Base-by-base conservation (phyloP, 2,888 invertebrate genomes). In the Drosophila buzzatii region DNA sequence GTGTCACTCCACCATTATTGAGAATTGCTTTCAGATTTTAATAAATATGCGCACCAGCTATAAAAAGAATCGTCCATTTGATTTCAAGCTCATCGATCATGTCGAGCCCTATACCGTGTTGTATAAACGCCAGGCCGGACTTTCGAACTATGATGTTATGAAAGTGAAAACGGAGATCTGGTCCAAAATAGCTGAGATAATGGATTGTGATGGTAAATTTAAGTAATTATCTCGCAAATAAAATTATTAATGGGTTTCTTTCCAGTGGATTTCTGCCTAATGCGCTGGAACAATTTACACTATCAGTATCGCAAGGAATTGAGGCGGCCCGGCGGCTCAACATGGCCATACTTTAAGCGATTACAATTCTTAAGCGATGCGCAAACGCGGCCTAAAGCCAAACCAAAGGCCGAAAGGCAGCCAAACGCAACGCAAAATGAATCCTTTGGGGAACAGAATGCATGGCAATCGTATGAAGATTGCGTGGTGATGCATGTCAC, bases 51-150 rank as follows among this genome's bases (percentile, higher is more conserved):
- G 86, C 56, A 91, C 91, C 12, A 91, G 92, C 27, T 91, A 91
- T 60, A 92, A 91, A 62, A 91, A 91, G 59, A 89, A 91, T 58
- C 83, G 91, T 14, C 91, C 92, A 0, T 91, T 91, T 37, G 92
- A 91, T 60, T 92, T 92, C 16, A 92, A 92, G 51, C 62, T 91
- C 2, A 91, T 91, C 42, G 86, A 89, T 27, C 72, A 91, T 35
- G 92, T 91, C 2, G 82, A 91, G 45, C 90, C 91, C 1, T 73
- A 92, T 73, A 73, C 81, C 3, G 81, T 92, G 37, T 61, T 91
- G 5, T 91, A 92, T 64, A 76, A 83, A 55, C 78, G 91, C 0
- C 79, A 82, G 53, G 61, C 81, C 0, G 91, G 92, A 0, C 83
- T 92, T 33, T 86, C 91, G 0, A 91, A 90, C 14, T 92, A 85